Percentiles rank a stretch among this genome's conserved stretches.
Evolutionary conservation across 1,140 invertebrate genomes (phyloP).

Genomic region (Drosophila oshimai): DNA sequence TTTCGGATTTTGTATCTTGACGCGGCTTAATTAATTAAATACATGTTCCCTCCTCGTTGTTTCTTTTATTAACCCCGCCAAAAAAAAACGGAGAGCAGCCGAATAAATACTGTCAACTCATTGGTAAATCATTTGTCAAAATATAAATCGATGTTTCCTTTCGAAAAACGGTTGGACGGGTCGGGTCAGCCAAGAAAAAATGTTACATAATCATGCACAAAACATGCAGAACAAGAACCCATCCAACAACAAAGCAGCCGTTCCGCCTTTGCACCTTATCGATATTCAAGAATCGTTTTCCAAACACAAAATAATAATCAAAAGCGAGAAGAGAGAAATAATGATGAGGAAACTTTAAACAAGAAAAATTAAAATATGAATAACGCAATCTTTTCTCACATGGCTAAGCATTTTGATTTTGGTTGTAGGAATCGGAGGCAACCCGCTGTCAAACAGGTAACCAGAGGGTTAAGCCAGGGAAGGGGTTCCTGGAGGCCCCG

Average conservation of each 20-base stretch:
- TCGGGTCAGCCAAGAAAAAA: conserved; percentile 38
- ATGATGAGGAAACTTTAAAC: conserved; percentile 42
- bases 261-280: conserved; percentile 69
- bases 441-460: conserved; percentile 77
- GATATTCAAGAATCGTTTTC: conserved; percentile 76
- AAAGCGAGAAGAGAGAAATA: neutral
- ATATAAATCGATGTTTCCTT: conserved; percentile 70
- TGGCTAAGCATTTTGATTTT: conserved; percentile 69
- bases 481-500: neutral
- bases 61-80: conserved; percentile 50
- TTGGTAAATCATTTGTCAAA: conserved; percentile 78
- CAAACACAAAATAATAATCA: conserved; percentile 46
- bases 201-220: conserved; percentile 73
- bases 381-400: conserved; percentile 80
- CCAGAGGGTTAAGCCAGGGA: conserved; percentile 9
- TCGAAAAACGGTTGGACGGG: neutral
- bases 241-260: conserved; percentile 52
- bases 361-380: conserved; percentile 81
- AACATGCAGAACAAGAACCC: conserved; percentile 42
- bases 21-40: conserved; percentile 74
- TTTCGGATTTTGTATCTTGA: conserved; percentile 46
- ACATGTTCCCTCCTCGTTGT: conserved; percentile 48
- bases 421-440: conserved; percentile 34
- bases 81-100: neutral
- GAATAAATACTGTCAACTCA: conserved; percentile 70